A percentile compares a stretch with the other conserved stretches of the same genome.
Evolutionary conservation across 64 coral and sea anemone species (phyloP).

Genomic region (Stichodactyla helianthus): DNA sequence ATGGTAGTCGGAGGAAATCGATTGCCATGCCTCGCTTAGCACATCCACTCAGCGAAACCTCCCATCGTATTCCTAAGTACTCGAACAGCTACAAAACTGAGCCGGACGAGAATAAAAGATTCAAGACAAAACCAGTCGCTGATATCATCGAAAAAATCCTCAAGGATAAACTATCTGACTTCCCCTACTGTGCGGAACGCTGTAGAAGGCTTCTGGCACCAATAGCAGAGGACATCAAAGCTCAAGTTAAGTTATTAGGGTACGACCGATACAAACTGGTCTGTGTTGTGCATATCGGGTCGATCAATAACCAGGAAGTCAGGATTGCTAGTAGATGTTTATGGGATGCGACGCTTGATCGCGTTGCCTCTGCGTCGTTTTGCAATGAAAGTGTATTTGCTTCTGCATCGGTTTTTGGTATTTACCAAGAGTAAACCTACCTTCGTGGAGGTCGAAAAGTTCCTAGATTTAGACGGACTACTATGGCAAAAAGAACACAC

Average conservation of each 20-base stretch:
- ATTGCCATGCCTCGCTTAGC: not conserved
- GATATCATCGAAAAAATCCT: slow-evolving; percentile 45
- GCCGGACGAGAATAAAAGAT: slow-evolving; percentile 34
- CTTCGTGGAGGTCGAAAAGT: not conserved
- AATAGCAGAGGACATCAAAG: slow-evolving; percentile 58
- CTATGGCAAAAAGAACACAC: no score
- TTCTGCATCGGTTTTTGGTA: slow-evolving; percentile 59
- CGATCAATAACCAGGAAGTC: slow-evolving; percentile 50
- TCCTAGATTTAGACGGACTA: not conserved
- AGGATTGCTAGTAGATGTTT: slow-evolving; percentile 66
- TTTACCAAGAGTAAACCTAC: slow-evolving; percentile 55
- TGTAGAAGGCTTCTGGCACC: slow-evolving; percentile 26
- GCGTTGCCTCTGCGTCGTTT: slow-evolving; percentile 55
- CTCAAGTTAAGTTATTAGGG: slow-evolving; percentile 50
- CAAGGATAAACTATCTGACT: slow-evolving; percentile 26
- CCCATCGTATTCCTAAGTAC: not conserved
- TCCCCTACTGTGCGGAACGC: slow-evolving; percentile 38
- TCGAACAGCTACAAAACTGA: slow-evolving; percentile 37
- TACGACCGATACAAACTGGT: slow-evolving; percentile 65
- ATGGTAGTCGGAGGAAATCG: not conserved
- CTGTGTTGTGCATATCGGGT: slow-evolving; percentile 59
- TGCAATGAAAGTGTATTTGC: slow-evolving; percentile 58
- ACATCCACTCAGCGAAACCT: not conserved
- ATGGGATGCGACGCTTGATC: slow-evolving; percentile 53
- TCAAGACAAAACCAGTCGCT: slow-evolving; percentile 35